Evolutionary conservation across 2,113 vertebrate species (phyloP).

Genomic region (Toxotes chatareus): DNA sequence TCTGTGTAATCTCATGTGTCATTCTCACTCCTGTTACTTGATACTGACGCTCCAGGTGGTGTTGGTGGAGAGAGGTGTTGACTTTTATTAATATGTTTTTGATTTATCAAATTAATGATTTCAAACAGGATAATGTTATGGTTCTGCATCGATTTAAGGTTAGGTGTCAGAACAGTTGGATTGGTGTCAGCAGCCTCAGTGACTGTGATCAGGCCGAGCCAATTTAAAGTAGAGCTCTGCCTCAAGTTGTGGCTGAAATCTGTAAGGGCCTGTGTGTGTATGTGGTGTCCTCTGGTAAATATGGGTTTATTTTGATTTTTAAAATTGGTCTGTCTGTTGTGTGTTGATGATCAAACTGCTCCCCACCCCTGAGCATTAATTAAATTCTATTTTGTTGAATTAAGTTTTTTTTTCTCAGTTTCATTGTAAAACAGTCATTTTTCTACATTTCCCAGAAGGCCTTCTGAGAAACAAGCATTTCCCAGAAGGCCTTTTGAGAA

Average conservation of each 20-base stretch:
- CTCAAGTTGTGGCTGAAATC: no score
- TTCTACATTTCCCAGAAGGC: slow-evolving; percentile 1
- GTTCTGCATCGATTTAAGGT: no score
- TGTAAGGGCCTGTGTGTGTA: no score
- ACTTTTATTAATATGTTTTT: no score
- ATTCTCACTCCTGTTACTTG: not conserved
- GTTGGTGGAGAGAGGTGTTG: not conserved
- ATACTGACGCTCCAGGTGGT: not conserved
- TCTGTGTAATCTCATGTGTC: not conserved
- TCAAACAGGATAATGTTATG: no score
- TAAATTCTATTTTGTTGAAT: no score
- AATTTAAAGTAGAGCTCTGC: not conserved
- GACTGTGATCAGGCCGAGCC: not conserved
- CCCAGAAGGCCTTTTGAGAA: not conserved
- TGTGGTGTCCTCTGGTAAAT: no score
- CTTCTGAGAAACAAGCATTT: not conserved
- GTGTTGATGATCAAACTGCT: not conserved
- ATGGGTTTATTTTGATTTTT: not conserved
- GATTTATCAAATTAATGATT: no score
- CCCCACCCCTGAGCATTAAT: no score
- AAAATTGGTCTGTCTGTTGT: not conserved
- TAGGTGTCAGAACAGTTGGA: no score
- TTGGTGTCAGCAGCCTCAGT: no score
- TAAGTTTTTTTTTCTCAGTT: no score
- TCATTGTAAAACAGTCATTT: not conserved